These are phyloP conservation scores for Polyommatus icarus DNA, from an alignment of 2,888 invertebrate species.

Conservation along the genomic window DNA sequence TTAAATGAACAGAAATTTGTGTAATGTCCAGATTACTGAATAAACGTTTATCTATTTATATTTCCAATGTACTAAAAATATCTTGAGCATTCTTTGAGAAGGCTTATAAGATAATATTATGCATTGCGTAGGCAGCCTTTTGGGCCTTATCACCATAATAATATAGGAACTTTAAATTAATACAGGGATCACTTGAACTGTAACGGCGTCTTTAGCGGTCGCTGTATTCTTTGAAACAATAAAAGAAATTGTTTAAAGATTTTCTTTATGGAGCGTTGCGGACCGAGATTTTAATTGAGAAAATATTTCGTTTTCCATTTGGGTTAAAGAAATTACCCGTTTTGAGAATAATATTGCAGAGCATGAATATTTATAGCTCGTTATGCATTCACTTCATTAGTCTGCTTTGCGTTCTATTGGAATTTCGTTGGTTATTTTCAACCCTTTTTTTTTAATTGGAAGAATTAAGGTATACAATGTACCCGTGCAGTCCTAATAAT, in stretches of 20 bases:
- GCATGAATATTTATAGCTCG: slow-evolving; percentile 41
- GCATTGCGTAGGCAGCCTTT: neutral
- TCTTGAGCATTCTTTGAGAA: too few species aligned
- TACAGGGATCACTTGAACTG: slow-evolving; percentile 25
- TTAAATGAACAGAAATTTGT: too few species aligned
- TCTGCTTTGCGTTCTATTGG: slow-evolving; percentile 29
- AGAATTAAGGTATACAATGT: neutral
- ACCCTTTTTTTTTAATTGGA: neutral
- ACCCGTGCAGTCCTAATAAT: too few species aligned
- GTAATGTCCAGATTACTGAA: too few species aligned
- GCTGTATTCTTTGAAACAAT: slow-evolving; percentile 39
- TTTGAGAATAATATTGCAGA: slow-evolving; percentile 37
- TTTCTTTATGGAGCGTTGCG: slow-evolving; percentile 39
- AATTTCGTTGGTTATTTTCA: slow-evolving; percentile 1
- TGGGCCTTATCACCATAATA: neutral
- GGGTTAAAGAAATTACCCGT: slow-evolving; percentile 36
- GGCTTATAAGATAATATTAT: too few species aligned
- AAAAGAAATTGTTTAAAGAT: slow-evolving; percentile 40
- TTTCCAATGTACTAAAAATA: too few species aligned
- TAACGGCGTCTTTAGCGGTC: slow-evolving; percentile 37
- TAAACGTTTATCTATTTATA: too few species aligned
- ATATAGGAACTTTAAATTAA: slow-evolving; percentile 21
- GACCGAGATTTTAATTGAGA: slow-evolving; percentile 40
- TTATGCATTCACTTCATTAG: slow-evolving; percentile 41
- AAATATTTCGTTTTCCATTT: slow-evolving; percentile 40